These are phyloP conservation scores for Melitaea athalia DNA, from an alignment of 2,888 invertebrate genomes.

Conservation along the genomic window DNA sequence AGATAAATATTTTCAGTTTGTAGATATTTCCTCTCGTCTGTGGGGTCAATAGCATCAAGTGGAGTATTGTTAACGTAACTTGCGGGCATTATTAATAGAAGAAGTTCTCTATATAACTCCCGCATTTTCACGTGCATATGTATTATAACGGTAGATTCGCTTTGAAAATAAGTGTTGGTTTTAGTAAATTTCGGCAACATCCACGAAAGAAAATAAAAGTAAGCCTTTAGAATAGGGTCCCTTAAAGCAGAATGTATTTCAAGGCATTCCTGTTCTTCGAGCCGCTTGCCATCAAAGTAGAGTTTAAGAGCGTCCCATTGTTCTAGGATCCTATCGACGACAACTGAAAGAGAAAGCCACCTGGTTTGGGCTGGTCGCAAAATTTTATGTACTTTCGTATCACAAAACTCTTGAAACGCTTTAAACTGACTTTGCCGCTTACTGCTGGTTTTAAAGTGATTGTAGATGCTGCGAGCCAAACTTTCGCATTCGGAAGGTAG, in stretches of 20 bases:
- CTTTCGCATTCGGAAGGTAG: conserved; percentile 35
- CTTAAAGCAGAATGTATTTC: conserved; percentile 18
- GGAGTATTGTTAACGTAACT: no score
- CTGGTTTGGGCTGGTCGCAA: conserved; percentile 38
- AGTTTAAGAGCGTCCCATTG: conserved; percentile 46
- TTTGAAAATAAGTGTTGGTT: conserved; percentile 22
- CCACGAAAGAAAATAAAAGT: conserved; percentile 31
- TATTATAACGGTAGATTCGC: conserved; percentile 19
- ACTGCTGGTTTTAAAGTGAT: conserved; percentile 26
- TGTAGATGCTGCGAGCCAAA: conserved; percentile 27
- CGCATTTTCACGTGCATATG: conserved; percentile 7
- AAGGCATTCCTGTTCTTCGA: not conserved
- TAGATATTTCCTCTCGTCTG: conserved; percentile 16
- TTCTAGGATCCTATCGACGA: conserved; percentile 45
- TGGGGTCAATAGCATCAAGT: conserved; percentile 18
- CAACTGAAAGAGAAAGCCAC: conserved; percentile 44
- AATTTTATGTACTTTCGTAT: conserved; percentile 38
- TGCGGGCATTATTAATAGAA: no score
- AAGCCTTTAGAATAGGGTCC: conserved; percentile 23
- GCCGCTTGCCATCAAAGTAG: conserved; percentile 33
- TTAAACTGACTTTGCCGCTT: conserved; percentile 25
- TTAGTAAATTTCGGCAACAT: conserved; percentile 31
- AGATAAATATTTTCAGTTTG: conserved; percentile 12
- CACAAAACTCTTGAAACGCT: conserved; percentile 32
- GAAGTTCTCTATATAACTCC: conserved; percentile 13